Conservation (phyloP, 2,113 vertebrate species). For the Vimba vimba region DNA sequence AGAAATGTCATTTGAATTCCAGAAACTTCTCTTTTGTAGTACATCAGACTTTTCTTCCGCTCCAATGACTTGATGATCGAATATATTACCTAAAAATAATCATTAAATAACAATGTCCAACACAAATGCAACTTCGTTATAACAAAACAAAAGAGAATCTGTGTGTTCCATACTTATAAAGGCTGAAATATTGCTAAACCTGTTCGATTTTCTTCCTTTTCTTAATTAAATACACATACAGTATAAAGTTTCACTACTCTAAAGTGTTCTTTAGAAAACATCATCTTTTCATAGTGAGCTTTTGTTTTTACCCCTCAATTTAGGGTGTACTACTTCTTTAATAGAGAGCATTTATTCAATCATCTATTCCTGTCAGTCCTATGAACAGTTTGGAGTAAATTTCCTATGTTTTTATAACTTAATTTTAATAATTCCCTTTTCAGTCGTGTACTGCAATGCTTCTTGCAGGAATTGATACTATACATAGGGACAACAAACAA, state of each 20-base stretch:
- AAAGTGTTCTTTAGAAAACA: not conserved
- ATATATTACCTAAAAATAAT: not conserved
- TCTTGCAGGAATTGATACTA: not conserved
- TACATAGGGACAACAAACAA: not conserved
- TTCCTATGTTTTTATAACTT: not conserved
- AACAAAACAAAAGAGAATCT: not conserved
- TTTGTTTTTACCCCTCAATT: not conserved
- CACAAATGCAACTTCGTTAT: constrained; percentile 27
- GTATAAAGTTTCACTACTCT: not conserved
- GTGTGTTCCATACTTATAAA: not conserved
- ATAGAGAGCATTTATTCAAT: not conserved
- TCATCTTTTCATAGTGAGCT: not conserved
- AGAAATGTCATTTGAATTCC: not conserved
- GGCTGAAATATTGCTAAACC: not conserved
- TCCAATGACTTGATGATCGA: not conserved
- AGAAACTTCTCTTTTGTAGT: not conserved
- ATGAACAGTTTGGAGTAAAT: not conserved
- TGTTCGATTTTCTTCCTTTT: not conserved
- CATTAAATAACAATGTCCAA: constrained; percentile 1
- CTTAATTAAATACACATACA: not conserved
- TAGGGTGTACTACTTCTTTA: not conserved
- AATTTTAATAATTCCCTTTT: not conserved
- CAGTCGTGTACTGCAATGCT: not conserved
- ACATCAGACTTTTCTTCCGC: not conserved
- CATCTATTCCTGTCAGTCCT: not conserved